These are phyloP conservation scores for Antheraea assamensis DNA, from an alignment of 2,888 invertebrate genomes.

Conservation along the genomic window DNA sequence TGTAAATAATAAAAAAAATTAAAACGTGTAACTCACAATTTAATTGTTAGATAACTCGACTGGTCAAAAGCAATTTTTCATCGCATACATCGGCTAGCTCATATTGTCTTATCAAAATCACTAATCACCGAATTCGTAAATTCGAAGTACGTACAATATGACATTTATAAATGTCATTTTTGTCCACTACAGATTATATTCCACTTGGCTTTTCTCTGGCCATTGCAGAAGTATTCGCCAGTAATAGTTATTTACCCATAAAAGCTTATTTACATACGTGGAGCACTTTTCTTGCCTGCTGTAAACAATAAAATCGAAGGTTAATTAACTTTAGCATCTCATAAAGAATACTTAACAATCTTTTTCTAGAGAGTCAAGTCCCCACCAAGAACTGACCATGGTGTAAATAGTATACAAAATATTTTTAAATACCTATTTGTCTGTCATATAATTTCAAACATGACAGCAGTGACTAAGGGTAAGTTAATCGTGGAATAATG, in stretches of 20 bases:
- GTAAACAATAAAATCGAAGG: no score
- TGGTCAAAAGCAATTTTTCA: slow-evolving; percentile 27
- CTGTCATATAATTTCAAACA: no score
- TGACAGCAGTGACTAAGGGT: no score
- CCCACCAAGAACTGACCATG: no score
- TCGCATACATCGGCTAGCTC: slow-evolving; percentile 35
- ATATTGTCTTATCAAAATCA: slow-evolving; percentile 45
- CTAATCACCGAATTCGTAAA: slow-evolving; percentile 21
- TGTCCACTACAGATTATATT: not conserved
- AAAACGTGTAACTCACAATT: slow-evolving; percentile 11
- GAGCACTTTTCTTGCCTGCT: no score
- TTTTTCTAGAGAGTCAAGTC: no score
- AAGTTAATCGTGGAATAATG: no score
- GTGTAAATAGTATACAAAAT: no score
- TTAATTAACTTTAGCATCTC: no score
- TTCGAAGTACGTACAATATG: not conserved
- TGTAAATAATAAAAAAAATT: not conserved
- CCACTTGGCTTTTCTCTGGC: not conserved
- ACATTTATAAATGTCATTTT: not conserved
- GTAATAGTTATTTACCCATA: not conserved
- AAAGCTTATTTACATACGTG: no score
- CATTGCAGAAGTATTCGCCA: not conserved
- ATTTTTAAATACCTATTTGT: no score
- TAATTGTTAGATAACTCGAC: slow-evolving; percentile 7
- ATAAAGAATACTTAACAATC: no score